Conservation (phyloP, 2,888 invertebrate genomes). For the Gymnosoma rotundatum region DNA sequence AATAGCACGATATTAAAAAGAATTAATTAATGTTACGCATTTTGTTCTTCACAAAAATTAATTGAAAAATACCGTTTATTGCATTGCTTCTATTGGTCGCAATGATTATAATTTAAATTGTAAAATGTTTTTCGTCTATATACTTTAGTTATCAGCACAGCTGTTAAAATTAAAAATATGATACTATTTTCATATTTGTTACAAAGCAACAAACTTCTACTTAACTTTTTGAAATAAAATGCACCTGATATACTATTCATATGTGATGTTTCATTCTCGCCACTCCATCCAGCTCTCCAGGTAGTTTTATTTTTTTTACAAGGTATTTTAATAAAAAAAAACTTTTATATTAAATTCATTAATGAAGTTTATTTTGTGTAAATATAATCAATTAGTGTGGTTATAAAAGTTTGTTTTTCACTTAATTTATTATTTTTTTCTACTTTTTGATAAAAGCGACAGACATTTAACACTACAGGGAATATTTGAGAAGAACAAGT, state of each 20-base stretch:
- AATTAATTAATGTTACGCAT: no score
- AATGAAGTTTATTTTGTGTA: conserved; percentile 63
- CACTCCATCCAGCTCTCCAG: conserved; percentile 26
- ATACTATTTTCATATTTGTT: no score
- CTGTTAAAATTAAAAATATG: no score
- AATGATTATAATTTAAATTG: background rate
- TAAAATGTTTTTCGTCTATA: no score
- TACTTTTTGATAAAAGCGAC: background rate
- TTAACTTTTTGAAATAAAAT: background rate
- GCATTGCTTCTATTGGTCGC: background rate
- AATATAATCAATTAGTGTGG: conserved; percentile 68
- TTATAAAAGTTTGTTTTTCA: conserved; percentile 60
- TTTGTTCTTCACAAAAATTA: no score
- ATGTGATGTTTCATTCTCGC: background rate
- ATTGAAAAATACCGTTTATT: background rate
- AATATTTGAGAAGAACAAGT: conserved; percentile 21
- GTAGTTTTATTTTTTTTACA: conserved; percentile 36
- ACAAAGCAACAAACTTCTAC: no score
- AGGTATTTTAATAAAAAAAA: conserved; percentile 44
- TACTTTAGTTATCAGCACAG: no score
- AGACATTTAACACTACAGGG: background rate
- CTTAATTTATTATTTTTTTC: background rate
- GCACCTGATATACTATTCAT: background rate
- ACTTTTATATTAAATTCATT: conserved; percentile 65
- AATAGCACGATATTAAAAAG: no score